These are phyloP conservation scores for Mimachlamys varia DNA, from an alignment of 2,888 invertebrate species.

Conservation along the genomic window DNA sequence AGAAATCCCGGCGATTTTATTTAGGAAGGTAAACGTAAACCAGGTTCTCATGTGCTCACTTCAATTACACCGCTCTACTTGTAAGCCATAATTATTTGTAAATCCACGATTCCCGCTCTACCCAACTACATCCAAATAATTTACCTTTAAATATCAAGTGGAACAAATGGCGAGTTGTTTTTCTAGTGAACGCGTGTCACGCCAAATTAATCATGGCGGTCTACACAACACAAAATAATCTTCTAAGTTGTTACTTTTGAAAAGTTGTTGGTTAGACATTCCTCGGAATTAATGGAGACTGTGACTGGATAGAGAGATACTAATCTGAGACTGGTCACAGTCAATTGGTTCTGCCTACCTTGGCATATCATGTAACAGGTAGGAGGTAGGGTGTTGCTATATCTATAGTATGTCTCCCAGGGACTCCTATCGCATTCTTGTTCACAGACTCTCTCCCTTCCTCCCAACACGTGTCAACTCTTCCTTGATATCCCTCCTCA, in stretches of 20 bases:
- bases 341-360: not conserved
- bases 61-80: too few species aligned
- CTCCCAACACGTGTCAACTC: too few species aligned
- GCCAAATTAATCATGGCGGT: not conserved
- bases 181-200: not conserved
- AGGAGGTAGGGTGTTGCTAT: not conserved
- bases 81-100: not conserved
- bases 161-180: not conserved
- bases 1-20: too few species aligned
- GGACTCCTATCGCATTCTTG: too few species aligned
- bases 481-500: too few species aligned
- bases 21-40: too few species aligned
- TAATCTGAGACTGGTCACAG: not conserved
- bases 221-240: slow-evolving; percentile 33
- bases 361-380: not conserved
- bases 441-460: too few species aligned
- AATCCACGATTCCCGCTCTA: not conserved
- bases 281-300: not conserved
- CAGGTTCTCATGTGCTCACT: too few species aligned
- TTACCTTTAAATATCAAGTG: not conserved
- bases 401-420: not conserved
- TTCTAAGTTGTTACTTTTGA: slow-evolving; percentile 20
- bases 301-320: not conserved
- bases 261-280: not conserved
- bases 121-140: not conserved